Evolutionary conservation across 2,888 invertebrate species (phyloP).

Genomic region (Xanthorhoe designata): DNA sequence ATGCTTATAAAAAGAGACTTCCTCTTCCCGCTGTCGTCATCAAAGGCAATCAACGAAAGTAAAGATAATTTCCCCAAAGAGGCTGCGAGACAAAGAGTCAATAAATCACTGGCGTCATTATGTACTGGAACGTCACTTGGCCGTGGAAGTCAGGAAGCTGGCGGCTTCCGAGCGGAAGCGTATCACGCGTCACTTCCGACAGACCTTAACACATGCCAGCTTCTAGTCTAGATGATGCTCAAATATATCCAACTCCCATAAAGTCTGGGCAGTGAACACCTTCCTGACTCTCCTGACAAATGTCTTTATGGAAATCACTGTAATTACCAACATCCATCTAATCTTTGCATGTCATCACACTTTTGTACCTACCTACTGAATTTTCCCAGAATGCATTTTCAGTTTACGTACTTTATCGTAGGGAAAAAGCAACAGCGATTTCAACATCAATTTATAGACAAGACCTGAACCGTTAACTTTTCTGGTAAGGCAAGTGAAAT

Average conservation of each 20-base stretch:
- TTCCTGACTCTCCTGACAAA: conserved; percentile 23
- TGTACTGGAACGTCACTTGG: conserved; percentile 56
- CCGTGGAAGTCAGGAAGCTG: conserved; percentile 70
- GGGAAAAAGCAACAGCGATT: conserved; percentile 37
- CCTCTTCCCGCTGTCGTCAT: conserved; percentile 3
- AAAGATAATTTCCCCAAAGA: conserved; percentile 21
- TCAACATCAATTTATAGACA: conserved; percentile 47
- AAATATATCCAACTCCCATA: conserved; percentile 25
- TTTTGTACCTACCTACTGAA: conserved; percentile 12
- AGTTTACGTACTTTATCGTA: conserved; percentile 29
- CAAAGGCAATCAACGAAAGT: conserved; percentile 24
- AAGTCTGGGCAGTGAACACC: conserved; percentile 3
- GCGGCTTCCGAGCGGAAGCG: conserved; percentile 76
- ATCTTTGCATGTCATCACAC: conserved; percentile 17
- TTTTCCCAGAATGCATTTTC: conserved; percentile 17
- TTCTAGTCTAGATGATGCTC: conserved; percentile 27
- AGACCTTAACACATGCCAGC: conserved; percentile 44
- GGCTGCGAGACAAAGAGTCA: conserved; percentile 20
- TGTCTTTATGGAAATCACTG: conserved; percentile 15
- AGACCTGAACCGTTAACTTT: conserved; percentile 54
- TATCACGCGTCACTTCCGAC: conserved; percentile 69
- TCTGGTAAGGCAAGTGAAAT: conserved; percentile 56
- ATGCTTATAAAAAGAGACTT: conserved; percentile 1
- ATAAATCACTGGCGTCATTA: conserved; percentile 35
- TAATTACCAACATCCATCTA: conserved; percentile 33